These are phyloP conservation scores for Mormyrus iriodes DNA, from an alignment of 2,113 vertebrate genomes.

Conservation along the genomic window DNA sequence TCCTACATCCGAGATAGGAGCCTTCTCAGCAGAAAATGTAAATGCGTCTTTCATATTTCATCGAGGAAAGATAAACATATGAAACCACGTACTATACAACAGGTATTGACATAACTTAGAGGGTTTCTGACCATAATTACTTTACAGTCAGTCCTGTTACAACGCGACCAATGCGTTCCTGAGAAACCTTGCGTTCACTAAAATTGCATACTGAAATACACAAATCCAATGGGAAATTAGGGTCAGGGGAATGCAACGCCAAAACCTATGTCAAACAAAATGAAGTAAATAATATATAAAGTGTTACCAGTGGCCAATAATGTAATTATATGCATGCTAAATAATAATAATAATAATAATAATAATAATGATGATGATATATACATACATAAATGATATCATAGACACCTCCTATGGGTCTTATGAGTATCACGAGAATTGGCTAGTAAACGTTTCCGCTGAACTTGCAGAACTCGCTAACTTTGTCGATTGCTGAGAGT, in stretches of 20 bases:
- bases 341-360: neutral
- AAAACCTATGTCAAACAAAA: neutral
- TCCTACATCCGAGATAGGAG: constrained; percentile 14
- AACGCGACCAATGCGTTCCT: neutral
- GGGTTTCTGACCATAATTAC: neutral
- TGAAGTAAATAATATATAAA: neutral
- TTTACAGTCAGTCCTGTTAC: neutral
- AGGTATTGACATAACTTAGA: neutral
- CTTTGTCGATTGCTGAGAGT: neutral
- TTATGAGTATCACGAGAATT: neutral
- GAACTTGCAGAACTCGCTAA: neutral
- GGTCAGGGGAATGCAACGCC: neutral
- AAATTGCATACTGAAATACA: neutral
- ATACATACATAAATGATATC: neutral
- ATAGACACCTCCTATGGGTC: neutral
- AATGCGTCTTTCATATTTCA: neutral
- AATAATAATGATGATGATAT: neutral
- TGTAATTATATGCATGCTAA: neutral
- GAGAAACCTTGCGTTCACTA: neutral
- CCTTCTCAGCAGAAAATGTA: neutral
- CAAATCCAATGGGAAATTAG: neutral
- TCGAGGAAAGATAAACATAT: neutral
- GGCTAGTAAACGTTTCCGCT: neutral
- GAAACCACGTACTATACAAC: neutral
- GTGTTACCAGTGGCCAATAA: neutral